Conservation (phyloP, 1,140 invertebrate species). For the Chymomyza costata region DNA sequence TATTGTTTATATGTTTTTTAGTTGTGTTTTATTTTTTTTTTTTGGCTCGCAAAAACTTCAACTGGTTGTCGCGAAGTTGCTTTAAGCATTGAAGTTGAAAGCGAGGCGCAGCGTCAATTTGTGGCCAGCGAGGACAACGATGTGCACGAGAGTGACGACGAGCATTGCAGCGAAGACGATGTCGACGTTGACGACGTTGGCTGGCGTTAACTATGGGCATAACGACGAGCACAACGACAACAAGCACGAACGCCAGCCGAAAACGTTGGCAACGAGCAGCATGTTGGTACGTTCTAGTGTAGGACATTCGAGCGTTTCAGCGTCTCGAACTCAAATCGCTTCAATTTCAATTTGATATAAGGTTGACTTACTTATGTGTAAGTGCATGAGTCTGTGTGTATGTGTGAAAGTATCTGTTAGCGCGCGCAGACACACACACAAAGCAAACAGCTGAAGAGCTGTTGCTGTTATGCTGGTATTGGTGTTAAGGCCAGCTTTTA, state of each 20-base stretch:
- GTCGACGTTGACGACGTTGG: neutral
- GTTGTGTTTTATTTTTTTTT: conserved; percentile 3
- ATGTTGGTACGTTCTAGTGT: no score
- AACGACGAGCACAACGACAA: no score
- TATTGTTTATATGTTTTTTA: neutral
- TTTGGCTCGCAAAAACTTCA: conserved; percentile 41
- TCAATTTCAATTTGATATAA: conserved; percentile 23
- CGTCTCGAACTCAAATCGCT: conserved; percentile 46
- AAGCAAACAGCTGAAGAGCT: no score
- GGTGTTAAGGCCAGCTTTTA: conserved; percentile 39
- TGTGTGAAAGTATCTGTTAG: no score
- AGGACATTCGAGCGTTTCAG: no score
- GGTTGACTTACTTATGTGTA: no score
- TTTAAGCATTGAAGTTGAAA: conserved; percentile 36
- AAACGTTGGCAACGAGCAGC: no score
- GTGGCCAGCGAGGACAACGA: conserved; percentile 63
- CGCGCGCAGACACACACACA: no score
- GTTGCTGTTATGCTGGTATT: conserved; percentile 29
- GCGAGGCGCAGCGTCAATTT: conserved; percentile 22
- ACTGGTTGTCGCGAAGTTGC: conserved; percentile 63
- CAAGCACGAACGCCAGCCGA: no score
- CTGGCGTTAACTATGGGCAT: neutral
- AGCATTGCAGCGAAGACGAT: neutral
- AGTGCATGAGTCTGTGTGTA: neutral
- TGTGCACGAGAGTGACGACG: conserved; percentile 55